Evolutionary conservation across 2,888 invertebrate genomes (phyloP).

Genomic region (Megastigmus dorsalis): DNA sequence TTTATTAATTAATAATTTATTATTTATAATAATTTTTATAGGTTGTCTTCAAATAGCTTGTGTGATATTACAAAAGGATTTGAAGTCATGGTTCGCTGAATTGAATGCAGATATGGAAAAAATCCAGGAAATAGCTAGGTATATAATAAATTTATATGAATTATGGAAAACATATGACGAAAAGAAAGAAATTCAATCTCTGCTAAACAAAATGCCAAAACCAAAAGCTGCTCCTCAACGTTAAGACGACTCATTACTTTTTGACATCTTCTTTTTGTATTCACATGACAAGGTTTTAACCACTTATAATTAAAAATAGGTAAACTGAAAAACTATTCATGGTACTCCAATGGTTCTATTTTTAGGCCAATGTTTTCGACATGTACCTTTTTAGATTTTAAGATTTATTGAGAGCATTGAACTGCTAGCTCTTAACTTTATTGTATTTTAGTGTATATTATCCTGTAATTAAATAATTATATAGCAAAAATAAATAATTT

Average conservation of each 20-base stretch:
- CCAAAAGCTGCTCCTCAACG: slow-evolving; percentile 89
- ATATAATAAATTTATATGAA: slow-evolving; percentile 94
- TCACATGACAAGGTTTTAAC: too few relatives aligned
- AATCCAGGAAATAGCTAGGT: slow-evolving; percentile 96
- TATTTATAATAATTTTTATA: slow-evolving; percentile 61
- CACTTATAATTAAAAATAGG: too few relatives aligned
- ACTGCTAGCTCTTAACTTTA: slow-evolving; percentile 7
- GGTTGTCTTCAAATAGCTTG: slow-evolving; percentile 97
- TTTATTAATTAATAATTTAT: slow-evolving; percentile 2
- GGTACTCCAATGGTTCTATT: too few relatives aligned
- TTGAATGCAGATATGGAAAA: slow-evolving; percentile 98
- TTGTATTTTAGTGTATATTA: slow-evolving; percentile 18
- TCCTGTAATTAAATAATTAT: slow-evolving; percentile 16
- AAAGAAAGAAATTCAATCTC: slow-evolving; percentile 94
- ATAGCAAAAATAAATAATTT: slow-evolving; percentile 33
- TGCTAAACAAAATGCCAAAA: slow-evolving; percentile 96
- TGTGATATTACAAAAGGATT: slow-evolving; percentile 92
- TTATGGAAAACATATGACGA: slow-evolving; percentile 98
- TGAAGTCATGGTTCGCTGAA: slow-evolving; percentile 98
- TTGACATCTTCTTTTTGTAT: too few relatives aligned
- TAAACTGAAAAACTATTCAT: too few relatives aligned
- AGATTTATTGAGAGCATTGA: slow-evolving; percentile 30
- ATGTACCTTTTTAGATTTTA: too few relatives aligned
- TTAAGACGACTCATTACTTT: slow-evolving; percentile 56
- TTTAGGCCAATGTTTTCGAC: too few relatives aligned